These are phyloP conservation scores for Pantherophis vulpinus DNA, from an alignment of 2,797 vertebrate species.

Conservation along the genomic window DNA sequence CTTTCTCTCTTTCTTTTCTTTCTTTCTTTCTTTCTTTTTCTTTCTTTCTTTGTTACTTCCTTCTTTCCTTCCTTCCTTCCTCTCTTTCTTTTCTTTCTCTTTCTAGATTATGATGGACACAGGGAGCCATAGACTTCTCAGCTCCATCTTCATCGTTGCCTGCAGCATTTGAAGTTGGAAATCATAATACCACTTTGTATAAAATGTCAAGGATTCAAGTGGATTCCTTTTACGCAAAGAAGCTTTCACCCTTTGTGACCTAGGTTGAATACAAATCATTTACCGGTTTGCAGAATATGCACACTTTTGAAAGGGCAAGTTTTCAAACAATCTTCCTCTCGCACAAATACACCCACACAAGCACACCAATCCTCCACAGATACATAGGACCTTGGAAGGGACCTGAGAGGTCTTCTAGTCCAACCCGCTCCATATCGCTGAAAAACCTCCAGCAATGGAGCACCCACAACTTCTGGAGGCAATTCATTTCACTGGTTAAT, in stretches of 20 bases:
- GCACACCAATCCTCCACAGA: not conserved
- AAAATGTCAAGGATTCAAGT: not conserved
- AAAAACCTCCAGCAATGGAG: too few relatives aligned
- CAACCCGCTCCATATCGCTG: too few relatives aligned
- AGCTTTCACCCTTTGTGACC: not conserved
- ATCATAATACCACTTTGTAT: not conserved
- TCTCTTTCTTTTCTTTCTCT: not conserved
- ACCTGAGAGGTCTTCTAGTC: too few relatives aligned
- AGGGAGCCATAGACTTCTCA: not conserved
- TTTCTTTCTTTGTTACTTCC: not conserved
- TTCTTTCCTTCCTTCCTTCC: not conserved
- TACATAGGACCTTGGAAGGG: not conserved
- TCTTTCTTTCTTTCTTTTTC: not conserved
- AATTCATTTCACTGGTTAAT: not conserved
- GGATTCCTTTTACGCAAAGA: not conserved
- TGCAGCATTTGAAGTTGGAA: not conserved
- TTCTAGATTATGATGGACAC: not conserved
- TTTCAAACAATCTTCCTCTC: not conserved
- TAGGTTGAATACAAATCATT: not conserved
- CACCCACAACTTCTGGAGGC: too few relatives aligned
- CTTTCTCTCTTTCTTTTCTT: not conserved
- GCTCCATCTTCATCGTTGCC: not conserved
- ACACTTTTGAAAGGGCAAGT: slow-evolving; percentile 1
- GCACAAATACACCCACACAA: not conserved
- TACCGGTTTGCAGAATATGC: rapidly evolving